Evolutionary conservation across 2,888 invertebrate species (phyloP).

Genomic region (Rugalucina vietnamica): DNA sequence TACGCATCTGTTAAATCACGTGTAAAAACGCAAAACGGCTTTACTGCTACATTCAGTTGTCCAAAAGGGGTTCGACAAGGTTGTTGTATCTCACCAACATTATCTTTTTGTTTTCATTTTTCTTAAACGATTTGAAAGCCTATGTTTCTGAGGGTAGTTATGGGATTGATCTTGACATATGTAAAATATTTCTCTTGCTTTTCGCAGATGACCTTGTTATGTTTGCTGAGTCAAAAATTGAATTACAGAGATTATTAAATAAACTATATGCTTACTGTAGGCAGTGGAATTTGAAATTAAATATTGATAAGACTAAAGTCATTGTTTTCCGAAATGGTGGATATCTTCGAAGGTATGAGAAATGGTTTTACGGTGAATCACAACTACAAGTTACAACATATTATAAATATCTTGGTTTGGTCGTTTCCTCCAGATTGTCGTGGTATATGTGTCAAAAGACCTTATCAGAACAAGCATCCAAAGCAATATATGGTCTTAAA

Average conservation of each 20-base stretch:
- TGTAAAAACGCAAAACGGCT: too few species aligned
- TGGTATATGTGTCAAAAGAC: slow-evolving; percentile 5
- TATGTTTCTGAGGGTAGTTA: neutral
- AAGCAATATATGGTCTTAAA: neutral
- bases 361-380: neutral
- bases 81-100: too few species aligned
- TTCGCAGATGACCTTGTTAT: neutral
- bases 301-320: neutral
- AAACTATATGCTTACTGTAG: neutral
- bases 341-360: neutral
- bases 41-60: too few species aligned
- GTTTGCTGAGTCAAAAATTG: slow-evolving; percentile 1
- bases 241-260: neutral
- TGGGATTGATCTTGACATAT: neutral
- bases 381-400: neutral
- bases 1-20: too few species aligned
- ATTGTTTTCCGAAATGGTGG: slow-evolving; percentile 7
- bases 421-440: neutral
- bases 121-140: neutral
- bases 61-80: too few species aligned
- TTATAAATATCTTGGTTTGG: neutral
- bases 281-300: neutral
- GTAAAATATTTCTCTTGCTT: neutral
- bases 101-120: neutral
- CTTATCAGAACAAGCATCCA: neutral